Percentiles rank a stretch among this genome's conserved stretches.
Conservation (phyloP, 1,140 invertebrate genomes). For the Lepidurus apus region DNA sequence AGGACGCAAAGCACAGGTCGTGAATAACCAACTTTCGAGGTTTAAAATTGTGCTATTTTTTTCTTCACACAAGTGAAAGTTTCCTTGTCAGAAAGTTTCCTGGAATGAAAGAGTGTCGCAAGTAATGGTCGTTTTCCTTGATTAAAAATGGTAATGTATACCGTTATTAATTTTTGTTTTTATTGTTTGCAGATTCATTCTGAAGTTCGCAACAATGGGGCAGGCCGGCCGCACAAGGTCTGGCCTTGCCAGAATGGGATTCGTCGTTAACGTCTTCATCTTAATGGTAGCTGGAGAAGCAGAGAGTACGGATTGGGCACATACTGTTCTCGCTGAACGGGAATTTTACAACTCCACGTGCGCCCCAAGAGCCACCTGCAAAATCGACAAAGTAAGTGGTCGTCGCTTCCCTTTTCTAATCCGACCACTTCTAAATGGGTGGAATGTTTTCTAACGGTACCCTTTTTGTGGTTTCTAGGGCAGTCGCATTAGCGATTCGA, state of each 20-base stretch:
- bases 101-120: not conserved
- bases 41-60: not conserved
- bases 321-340: not conserved
- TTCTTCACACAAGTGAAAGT: not conserved
- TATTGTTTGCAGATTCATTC: not conserved
- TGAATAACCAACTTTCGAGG: not conserved
- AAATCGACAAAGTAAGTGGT: constrained; percentile 27
- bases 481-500: constrained; percentile 37
- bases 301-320: not conserved
- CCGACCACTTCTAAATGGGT: not conserved
- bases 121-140: not conserved
- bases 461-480: constrained; percentile 34
- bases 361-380: constrained; percentile 5
- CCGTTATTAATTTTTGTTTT: not conserved
- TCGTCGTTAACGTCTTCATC: not conserved
- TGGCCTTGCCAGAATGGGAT: constrained; percentile 14
- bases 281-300: constrained; percentile 25
- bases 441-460: constrained; percentile 24
- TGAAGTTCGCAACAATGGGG: constrained; percentile 2
- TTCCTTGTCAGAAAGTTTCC: not conserved
- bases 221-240: not conserved
- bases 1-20: not conserved
- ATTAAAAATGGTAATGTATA: not conserved
- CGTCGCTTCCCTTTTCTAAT: constrained; percentile 13
- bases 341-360: constrained; percentile 19